Evolutionary conservation across 2,888 invertebrate genomes (phyloP), one percentile per base, ranked within the genome.

Genomic region (Euzophera pinguis): DNA sequence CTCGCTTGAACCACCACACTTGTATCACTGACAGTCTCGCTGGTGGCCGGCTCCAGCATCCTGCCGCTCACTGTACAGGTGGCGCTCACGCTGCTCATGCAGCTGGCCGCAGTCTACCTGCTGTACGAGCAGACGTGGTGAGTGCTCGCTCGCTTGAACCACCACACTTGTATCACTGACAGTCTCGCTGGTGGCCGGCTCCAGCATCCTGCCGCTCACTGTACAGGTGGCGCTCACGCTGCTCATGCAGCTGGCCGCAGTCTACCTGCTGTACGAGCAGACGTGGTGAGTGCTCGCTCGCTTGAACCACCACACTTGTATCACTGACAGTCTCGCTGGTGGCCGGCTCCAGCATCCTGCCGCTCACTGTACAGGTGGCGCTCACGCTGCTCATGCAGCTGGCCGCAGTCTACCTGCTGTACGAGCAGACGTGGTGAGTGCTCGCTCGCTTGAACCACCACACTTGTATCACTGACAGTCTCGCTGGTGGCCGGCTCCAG

Each of bases 11-110:
- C n/a, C n/a, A n/a, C n/a, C n/a, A n/a, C n/a, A n/a, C n/a, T n/a
- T n/a, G n/a, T n/a, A n/a, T 90, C 93, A 47, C 96, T 96, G 22
- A 92, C 93, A 56, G 94, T 94, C 32, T 94, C 94, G 47, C 88
- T 97, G 13, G 91, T 96, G 17, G 93, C 94, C 1, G 66, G 90
- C 12, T 78, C 91, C 55, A 94, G 93, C 71, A 78, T 95, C 17
- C 73, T 94, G 66, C 96, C 96, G 17, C 91, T 97, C 37, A 65
- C 93, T n/a, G 70, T 93, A 57, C 96, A 96, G 78, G 92, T 96
- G 35, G 13, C 55, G 1, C 61, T 79, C 10, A 93, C 94, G 56
- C 88, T 92, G 10, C 57, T 85, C 9, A 75, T 93, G 68, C 95
- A 96, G 83, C 65, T 93, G 34, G 85, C 82, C 1, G 62, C 79